phyloP scores from a whole-genome alignment of 2,797 vertebrate genomes.

The Sitta carolinensis region DNA sequence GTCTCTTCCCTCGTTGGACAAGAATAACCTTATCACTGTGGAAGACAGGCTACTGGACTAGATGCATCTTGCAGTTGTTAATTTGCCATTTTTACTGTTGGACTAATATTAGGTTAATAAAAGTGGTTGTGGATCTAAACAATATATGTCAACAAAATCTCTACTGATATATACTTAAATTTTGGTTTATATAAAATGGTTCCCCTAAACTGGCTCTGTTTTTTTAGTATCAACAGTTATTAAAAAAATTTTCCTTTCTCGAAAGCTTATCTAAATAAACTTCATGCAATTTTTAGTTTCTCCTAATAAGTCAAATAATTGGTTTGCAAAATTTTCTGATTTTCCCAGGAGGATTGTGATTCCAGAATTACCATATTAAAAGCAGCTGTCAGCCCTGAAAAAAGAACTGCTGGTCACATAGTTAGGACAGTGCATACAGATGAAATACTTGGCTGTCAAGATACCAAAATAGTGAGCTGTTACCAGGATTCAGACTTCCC shows the following conservation, averaged over 20 bases:
- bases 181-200: not conserved
- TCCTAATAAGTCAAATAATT: not conserved
- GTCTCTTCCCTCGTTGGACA: not conserved
- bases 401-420: not conserved
- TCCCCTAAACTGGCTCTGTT: not conserved
- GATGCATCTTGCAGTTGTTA: not conserved
- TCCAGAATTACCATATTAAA: not conserved
- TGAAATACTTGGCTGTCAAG: not conserved
- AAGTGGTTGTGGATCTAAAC: not conserved
- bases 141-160: not conserved
- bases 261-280: not conserved
- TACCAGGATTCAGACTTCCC: not conserved
- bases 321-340: not conserved
- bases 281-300: not conserved
- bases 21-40: not conserved
- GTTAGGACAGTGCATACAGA: not conserved
- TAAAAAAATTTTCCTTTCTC: not conserved
- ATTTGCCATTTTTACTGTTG: not conserved
- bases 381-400: not conserved
- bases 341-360: constrained; percentile 24
- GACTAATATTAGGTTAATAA: not conserved
- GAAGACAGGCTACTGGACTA: not conserved
- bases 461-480: not conserved
- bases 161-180: not conserved
- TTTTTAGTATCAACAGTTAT: not conserved